A percentile compares a stretch with the other conserved stretches of the same genome.
Conservation (phyloP, 2,113 vertebrate genomes). For the Turdus rufiventris region DNA sequence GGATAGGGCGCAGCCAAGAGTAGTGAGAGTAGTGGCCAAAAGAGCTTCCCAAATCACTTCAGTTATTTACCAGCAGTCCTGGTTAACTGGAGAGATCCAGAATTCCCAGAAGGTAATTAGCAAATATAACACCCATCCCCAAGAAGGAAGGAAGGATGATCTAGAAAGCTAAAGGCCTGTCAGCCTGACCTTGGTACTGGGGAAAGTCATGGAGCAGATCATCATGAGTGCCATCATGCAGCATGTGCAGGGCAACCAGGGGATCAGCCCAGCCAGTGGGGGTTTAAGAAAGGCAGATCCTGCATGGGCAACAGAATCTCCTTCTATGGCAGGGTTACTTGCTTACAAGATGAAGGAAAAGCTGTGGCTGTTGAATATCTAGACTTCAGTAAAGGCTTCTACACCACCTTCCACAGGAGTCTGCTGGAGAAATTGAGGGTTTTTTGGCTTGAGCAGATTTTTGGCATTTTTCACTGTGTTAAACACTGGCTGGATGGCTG, state of each 20-base stretch:
- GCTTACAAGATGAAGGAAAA: not conserved
- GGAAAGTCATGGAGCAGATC: not conserved
- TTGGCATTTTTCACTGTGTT: not conserved
- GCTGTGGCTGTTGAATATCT: not conserved
- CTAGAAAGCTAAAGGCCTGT: not conserved
- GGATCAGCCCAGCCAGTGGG: too few relatives aligned
- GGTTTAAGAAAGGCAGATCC: not conserved
- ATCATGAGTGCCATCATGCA: not conserved
- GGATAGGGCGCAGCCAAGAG: rapidly evolving
- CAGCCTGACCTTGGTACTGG: not conserved
- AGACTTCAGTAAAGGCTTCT: not conserved
- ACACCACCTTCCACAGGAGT: not conserved
- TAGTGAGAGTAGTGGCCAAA: not conserved
- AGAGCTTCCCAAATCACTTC: not conserved
- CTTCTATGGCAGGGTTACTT: not conserved
- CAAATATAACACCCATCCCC: not conserved
- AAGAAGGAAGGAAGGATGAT: not conserved
- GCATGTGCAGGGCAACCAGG: too few relatives aligned
- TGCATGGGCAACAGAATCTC: not conserved
- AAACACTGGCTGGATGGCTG: not conserved
- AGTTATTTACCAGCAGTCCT: not conserved
- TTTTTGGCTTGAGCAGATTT: not conserved
- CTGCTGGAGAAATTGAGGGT: not conserved
- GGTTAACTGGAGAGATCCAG: not conserved
- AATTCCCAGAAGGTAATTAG: not conserved